Base-by-base conservation (phyloP, 2,113 vertebrate species). In the Zosterops lateralis region DNA sequence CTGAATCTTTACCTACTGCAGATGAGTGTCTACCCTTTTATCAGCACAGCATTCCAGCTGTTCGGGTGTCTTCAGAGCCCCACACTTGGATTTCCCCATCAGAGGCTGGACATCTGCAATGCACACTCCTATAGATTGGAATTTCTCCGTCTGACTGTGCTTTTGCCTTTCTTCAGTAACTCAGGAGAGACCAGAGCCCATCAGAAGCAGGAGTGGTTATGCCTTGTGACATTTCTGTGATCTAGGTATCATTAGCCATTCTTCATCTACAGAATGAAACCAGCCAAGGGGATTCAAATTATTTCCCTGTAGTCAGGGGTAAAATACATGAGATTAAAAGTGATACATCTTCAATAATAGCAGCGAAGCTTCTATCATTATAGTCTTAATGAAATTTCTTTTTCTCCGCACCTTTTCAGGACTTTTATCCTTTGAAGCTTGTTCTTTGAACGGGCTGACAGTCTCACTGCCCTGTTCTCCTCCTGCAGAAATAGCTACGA, bases 401-500 rank as follows among this genome's bases (percentile, higher is more conserved):
- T 64, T 67, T 10, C 36, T 71, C 61, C 74, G n/a, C 18, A 17
- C 11, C 18, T 86, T 77, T 82, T 72, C 44, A 82, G 45, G 45
- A 22, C 45, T 65, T 56, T 20, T 40, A 9, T 71, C 38, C 40
- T 77, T 64, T 48, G 56, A 67, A 80, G 58, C 15, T 73, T 80
- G 34, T 85, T 85, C 71, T 80, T 45, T 62, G 50, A 31, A 6
- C 12, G 72, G 18, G 38, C 36, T 67, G 29, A 20, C 8, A 36
- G 15, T n/a, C 40, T 74, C 38, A 34, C 76, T 77, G 76, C 31
- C 40, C 44, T 86, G 14, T 75, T 90, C 73, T 91, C 64, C 42
- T 74, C 74, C 65, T 80, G 73, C 83, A 96, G 96, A 40, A 84
- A 60, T 4, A 84, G 40, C 83, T 96, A 95, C 0, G 92, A 95